Percentiles rank a stretch among this genome's conserved stretches.
These are phyloP conservation scores for Andricus grossulariae DNA, from an alignment of 1,140 invertebrate species.

Conservation along the genomic window DNA sequence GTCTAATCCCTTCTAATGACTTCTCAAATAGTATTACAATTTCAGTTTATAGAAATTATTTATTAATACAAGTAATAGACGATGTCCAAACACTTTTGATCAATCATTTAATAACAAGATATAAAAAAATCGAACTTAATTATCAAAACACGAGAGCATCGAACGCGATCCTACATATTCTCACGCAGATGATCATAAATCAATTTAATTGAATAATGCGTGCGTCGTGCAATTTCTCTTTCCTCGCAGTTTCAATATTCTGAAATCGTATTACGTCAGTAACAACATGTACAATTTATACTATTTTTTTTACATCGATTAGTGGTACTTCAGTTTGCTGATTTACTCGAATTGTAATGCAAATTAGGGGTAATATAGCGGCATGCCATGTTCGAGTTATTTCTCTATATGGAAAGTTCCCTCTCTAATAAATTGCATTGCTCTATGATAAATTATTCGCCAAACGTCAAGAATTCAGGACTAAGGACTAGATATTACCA, in stretches of 20 bases:
- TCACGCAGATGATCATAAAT: neutral
- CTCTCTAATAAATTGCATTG: neutral
- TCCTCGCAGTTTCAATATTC: neutral
- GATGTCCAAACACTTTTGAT: too few species aligned
- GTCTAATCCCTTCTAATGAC: too few species aligned
- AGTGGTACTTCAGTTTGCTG: conserved; percentile 8
- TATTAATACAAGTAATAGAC: too few species aligned
- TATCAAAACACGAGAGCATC: too few species aligned
- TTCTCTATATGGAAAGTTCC: neutral
- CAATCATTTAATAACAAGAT: too few species aligned
- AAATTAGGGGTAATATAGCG: conserved; percentile 27
- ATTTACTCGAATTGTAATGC: conserved; percentile 47
- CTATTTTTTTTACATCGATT: neutral
- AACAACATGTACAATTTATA: conserved; percentile 3
- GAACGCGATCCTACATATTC: too few species aligned
- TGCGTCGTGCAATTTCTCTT: neutral
- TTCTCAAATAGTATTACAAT: too few species aligned
- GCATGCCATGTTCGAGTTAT: neutral
- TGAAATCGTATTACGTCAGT: neutral
- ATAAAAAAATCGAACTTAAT: too few species aligned
- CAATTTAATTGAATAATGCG: conserved; percentile 14
- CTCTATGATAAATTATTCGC: conserved; percentile 21
- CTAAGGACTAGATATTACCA: conserved; percentile 39
- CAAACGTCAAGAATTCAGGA: conserved; percentile 36
- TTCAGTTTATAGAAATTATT: too few species aligned